Evolutionary conservation across 2,113 vertebrate species (phyloP).

Genomic region (Tautogolabrus adspersus): DNA sequence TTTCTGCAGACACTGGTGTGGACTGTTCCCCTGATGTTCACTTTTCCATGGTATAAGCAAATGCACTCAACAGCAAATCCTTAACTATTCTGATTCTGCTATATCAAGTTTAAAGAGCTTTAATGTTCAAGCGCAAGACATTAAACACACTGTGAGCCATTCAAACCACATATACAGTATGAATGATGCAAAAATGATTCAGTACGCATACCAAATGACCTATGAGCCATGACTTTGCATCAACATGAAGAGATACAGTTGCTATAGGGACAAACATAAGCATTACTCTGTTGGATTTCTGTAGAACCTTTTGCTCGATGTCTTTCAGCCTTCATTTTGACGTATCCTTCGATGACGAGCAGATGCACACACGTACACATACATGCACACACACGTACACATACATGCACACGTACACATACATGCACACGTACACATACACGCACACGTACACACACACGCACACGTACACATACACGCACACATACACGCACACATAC

Average conservation of each 20-base stretch:
- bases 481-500: too few species aligned
- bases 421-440: slow-evolving; percentile 11
- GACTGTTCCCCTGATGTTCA: background rate
- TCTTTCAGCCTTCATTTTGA: slow-evolving; percentile 11
- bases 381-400: slow-evolving; percentile 7
- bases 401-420: background rate
- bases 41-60: background rate
- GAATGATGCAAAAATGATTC: too few species aligned
- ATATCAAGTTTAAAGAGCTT: background rate
- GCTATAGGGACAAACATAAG: slow-evolving; percentile 5
- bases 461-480: background rate
- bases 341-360: too few species aligned
- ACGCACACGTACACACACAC: slow-evolving; percentile 7
- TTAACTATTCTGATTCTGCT: background rate
- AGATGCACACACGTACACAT: background rate
- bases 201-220: too few species aligned
- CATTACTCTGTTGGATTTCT: slow-evolving; percentile 34
- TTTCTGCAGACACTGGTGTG: too few species aligned
- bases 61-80: background rate
- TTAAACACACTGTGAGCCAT: too few species aligned
- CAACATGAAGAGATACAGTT: background rate
- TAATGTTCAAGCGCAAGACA: too few species aligned
- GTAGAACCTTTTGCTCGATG: background rate
- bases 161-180: too few species aligned
- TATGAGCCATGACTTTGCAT: too few species aligned